Conservation (phyloP, 2,113 vertebrate genomes). For the Eolophus roseicapilla region DNA sequence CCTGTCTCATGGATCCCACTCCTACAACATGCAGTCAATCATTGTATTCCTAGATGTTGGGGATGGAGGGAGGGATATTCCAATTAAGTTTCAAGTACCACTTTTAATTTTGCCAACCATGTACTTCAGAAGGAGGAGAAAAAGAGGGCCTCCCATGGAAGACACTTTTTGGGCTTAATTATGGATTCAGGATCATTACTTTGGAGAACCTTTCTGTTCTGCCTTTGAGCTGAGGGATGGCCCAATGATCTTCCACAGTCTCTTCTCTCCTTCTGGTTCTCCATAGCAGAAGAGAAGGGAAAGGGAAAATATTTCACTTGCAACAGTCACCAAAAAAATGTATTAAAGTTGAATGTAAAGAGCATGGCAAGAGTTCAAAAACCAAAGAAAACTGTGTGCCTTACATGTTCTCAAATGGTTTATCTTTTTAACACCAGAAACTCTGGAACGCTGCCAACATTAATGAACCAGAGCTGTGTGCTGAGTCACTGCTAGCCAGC, state of each 20-base stretch:
- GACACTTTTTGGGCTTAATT: neutral
- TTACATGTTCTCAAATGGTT: neutral
- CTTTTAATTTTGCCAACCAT: neutral
- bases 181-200: neutral
- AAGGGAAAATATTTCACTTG: neutral
- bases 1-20: neutral
- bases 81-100: neutral
- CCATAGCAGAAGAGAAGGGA: neutral
- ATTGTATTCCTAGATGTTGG: neutral
- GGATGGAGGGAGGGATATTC: neutral
- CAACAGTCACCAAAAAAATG: neutral
- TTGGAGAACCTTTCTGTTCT: slow-evolving; percentile 7
- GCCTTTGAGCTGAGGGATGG: neutral
- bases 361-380: neutral
- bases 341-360: neutral
- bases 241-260: neutral
- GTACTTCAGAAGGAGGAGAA: neutral
- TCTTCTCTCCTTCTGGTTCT: neutral
- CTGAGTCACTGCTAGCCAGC: slow-evolving; percentile 49
- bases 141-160: neutral
- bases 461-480: slow-evolving; percentile 45
- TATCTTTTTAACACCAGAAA: slow-evolving; percentile 23
- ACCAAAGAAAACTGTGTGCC: neutral
- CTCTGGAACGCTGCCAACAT: slow-evolving; percentile 11
- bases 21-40: neutral